phyloP scores from a whole-genome alignment of 37 sponge, comb jelly and placozoan genomes.

The Diacarnus erythraeanus region DNA sequence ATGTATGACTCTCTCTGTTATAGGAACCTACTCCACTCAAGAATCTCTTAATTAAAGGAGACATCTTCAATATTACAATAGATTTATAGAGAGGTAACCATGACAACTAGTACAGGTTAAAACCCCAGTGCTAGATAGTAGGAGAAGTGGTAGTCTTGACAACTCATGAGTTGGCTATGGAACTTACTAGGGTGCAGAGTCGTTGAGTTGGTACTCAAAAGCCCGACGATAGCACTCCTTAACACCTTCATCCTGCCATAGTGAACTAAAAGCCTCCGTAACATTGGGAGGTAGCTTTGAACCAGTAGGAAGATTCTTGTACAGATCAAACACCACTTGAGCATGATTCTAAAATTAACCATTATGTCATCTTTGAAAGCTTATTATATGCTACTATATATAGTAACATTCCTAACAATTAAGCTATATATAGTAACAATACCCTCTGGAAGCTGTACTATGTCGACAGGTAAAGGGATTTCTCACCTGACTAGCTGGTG shows the following conservation, averaged over 20 bases:
- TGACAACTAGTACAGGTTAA: not conserved
- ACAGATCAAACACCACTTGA: slow-evolving; percentile 42
- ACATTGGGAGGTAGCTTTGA: slow-evolving; percentile 67
- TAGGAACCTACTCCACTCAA: too few species aligned
- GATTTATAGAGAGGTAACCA: not conserved
- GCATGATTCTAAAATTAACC: slow-evolving; percentile 67
- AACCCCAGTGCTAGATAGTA: not conserved
- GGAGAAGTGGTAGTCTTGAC: not conserved
- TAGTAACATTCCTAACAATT: too few species aligned
- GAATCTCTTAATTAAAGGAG: too few species aligned
- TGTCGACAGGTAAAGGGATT: too few species aligned
- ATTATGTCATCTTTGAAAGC: too few species aligned
- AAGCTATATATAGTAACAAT: too few species aligned
- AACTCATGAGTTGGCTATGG: too few species aligned
- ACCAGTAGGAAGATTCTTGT: slow-evolving; percentile 47
- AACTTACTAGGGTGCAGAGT: slow-evolving; percentile 97
- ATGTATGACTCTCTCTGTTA: too few species aligned
- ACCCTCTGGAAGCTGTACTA: too few species aligned
- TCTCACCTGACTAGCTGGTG: slow-evolving; percentile 70
- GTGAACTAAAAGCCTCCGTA: slow-evolving; percentile 50
- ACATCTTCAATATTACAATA: not conserved
- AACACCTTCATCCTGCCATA: slow-evolving; percentile 92
- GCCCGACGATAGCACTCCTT: slow-evolving; percentile 73
- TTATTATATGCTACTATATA: too few species aligned
- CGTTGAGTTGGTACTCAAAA: slow-evolving; percentile 98